Percentiles rank a stretch among this genome's conserved stretches.
phyloP scores from a whole-genome alignment of 2,888 invertebrate species.

The Drosophila monieri region DNA sequence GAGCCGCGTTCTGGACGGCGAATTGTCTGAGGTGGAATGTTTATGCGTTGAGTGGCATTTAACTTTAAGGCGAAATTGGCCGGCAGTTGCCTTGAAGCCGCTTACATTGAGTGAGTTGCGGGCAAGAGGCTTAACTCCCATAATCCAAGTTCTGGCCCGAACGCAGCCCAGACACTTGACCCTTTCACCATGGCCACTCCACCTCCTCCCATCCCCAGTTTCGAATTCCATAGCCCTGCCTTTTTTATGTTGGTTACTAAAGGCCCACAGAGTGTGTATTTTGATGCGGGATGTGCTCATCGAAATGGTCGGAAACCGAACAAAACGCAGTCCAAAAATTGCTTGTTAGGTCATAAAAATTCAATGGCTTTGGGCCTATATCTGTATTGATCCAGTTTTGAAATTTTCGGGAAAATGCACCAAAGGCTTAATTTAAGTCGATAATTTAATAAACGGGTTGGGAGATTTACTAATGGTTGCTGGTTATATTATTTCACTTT shows the following conservation, averaged over 20 bases:
- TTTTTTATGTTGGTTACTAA: constrained; percentile 35
- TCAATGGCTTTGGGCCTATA: constrained; percentile 47
- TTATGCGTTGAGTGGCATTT: constrained; percentile 33
- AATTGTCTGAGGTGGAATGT: constrained; percentile 42
- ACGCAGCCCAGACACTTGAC: constrained; percentile 77
- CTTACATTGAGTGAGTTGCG: constrained; percentile 63
- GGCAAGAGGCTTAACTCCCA: constrained; percentile 80
- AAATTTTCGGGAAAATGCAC: neutral
- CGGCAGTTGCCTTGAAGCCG: constrained; percentile 56
- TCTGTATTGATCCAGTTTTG: constrained; percentile 9
- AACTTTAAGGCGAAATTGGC: constrained; percentile 49
- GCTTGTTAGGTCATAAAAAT: constrained; percentile 67
- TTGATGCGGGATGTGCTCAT: constrained; percentile 52
- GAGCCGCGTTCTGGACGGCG: constrained; percentile 35
- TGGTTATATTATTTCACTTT: too few relatives aligned
- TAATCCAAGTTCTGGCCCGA: constrained; percentile 80
- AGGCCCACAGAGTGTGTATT: constrained; percentile 42
- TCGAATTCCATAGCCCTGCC: constrained; percentile 12
- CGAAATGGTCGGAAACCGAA: constrained; percentile 16
- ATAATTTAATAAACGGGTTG: neutral
- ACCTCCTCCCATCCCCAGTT: constrained; percentile 11
- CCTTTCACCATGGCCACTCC: constrained; percentile 47
- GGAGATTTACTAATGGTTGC: too few relatives aligned
- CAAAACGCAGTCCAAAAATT: constrained; percentile 13
- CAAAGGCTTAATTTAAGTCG: neutral